Base-by-base conservation (phyloP, 53 echinoderm and acorn worm genomes). In the Echinometra lucunter region DNA sequence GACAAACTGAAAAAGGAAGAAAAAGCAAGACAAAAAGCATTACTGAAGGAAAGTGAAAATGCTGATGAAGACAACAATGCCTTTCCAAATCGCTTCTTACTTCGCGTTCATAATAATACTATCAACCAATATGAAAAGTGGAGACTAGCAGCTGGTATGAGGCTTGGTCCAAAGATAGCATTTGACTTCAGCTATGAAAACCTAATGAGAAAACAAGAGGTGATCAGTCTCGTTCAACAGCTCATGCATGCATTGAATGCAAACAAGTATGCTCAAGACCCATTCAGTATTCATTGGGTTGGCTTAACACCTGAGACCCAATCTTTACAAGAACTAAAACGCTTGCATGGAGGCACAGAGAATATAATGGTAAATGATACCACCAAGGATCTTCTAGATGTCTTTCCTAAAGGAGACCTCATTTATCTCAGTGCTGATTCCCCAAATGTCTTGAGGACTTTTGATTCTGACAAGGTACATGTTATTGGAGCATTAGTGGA, bases 351-450 rank as follows among this genome's bases (percentile, higher is more conserved):
- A 37, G 90, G 53, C 53, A 82, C 88, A 19, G 66, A 96, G 45
- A 95, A 95, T 23, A 23, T 95, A 8, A 96, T 99, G 96, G 96
- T 98, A 11, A 96, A 92, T 44, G n/a, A 94, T 45, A 97, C 97
- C 6, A 82, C 95, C 10, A 93, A 96, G 44, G 95, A 96, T 95
- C 89, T 97, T 28, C 66, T 96, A 16, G 99, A 99, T 13, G 72
- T 94, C 66, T 99, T 98, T 55, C 97, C 98, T 5, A 89, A 74
- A 18, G 92, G 98, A 30, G 88, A 99, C n/a, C 57, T 99, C 1
- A 90, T 99, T 37, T 99, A 98, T 81, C 91, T 99, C 72, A 96
- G 96, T 57, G 95, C 99, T 25, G 99, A 99, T 37, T 99, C 99
- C 0, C 94, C 96, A 60, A 99, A 99, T 66, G 93, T 98, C 57